Evolutionary conservation across 2,797 vertebrate genomes (phyloP), one percentile per base, ranked within the genome.

Genomic region (Phrynocephalus vlangalii): DNA sequence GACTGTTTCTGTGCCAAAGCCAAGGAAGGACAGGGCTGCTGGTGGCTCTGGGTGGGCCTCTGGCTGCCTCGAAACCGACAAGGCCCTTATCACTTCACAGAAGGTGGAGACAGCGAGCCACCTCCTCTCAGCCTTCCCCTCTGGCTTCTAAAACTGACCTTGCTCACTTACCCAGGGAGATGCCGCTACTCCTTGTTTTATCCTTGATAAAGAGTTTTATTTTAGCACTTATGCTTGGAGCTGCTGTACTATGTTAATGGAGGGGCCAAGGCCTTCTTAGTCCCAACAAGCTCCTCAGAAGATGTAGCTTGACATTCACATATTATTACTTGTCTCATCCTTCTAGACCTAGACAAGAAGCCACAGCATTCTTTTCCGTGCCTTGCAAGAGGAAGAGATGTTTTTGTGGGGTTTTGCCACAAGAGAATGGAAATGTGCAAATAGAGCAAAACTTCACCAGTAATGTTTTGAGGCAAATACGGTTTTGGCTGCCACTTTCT

Each of bases 11-110:
- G 44, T 60, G 18, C 11, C 85, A 80, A 82, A 63, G 87, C 44
- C 78, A 85, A 85, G 48, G 50, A 56, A 85, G 48, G 76, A 60
- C 83, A 81, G 44, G 38, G 70, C 73, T 50, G 26, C 24, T 67
- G 70, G 68, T 68, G 68, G 76, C 6, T 9, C 8, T 11, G n/a
- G 33, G 70, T 68, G 22, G 11, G 66, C 63, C 72, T 77, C 22
- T 52, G 33, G 4, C 22, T 33, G 38, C 44, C 18, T 66, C 60
- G 5, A 60, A 75, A 68, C 30, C 81, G 78, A 76, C 70, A 38
- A 70, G 66, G 73, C 71, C 60, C 26, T 15, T 3, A 28, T n/a
- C 24, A 38, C 30, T 44, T 56, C 28, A 38, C 77, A 67, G 83
- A 80, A 60, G 10, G 10, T 26, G 68, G 56, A 81, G 81, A 26